Base-by-base conservation (phyloP, 2,113 vertebrate genomes). In the Ciconia maguari region DNA sequence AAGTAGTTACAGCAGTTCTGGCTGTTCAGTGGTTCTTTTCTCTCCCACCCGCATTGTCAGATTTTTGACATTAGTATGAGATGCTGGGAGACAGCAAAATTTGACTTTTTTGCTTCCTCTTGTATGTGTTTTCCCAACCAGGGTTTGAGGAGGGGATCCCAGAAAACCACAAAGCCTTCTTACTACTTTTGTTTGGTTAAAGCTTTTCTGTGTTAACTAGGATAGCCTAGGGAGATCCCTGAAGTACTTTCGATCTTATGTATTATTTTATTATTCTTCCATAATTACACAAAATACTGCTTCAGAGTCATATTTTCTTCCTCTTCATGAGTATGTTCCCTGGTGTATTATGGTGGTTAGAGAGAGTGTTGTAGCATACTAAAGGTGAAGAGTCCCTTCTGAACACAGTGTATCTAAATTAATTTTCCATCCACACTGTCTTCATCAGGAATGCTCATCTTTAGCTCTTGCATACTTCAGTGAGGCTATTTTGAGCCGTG, bases 311-410 rank as follows among this genome's bases (percentile, higher is more conserved):
- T 2, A 1, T 46, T 41, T 91, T 61, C 36, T 13, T 70, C 5
- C 16, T 74, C 16, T 74, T 13, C 0, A 0, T 69, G 17, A 81
- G 7, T n/a, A 2, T 1, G 0, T 82, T 66, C 13, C 17, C 16
- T 74, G 36, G 1, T 51, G 9, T 6, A 2, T 60, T 69, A 4
- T 2, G 5, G 20, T 41, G 32, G 16, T 87, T 85, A 49, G 79
- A 82, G 41, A 16, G 41, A 78, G 29, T 4, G 1, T 42, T 51
- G 18, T 36, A 46, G 18, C 0, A 0, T 55, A 29, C 10, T n/a
- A 22, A 54, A 68, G 22, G 41, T 75, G 38, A 48, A 55, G n/a
- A 32, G 36, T 79, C 9, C 30, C n/a, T 83, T 83, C 46, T 54
- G 52, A 75, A 54, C 68, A 29, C 4, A 12, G 18, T 52, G 13